Conservation (phyloP, 2,888 invertebrate species). For the Bombylius major region DNA sequence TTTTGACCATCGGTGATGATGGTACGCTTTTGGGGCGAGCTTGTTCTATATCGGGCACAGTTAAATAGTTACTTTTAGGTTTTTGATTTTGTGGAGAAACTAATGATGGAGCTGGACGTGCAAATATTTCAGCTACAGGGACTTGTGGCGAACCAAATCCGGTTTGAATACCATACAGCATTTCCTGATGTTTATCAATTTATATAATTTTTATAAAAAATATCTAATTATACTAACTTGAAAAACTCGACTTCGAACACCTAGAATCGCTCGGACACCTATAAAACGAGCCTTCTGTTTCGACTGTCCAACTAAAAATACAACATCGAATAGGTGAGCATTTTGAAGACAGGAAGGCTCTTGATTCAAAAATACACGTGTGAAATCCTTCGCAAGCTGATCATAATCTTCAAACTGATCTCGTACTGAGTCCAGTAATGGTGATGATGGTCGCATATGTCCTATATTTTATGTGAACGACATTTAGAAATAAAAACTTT, state of each 20-base stretch:
- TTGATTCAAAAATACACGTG: constrained; percentile 73
- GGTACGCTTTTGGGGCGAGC: constrained; percentile 83
- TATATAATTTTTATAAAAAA: background rate
- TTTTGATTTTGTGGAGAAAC: constrained; percentile 76
- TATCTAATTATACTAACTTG: constrained; percentile 20
- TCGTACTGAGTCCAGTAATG: constrained; percentile 79
- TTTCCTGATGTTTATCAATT: constrained; percentile 48
- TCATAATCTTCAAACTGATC: constrained; percentile 93
- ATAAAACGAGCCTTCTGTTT: constrained; percentile 85
- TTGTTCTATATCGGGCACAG: constrained; percentile 81
- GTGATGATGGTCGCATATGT: constrained; percentile 88
- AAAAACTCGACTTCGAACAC: constrained; percentile 71
- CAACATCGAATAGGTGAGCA: constrained; percentile 77
- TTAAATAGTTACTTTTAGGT: constrained; percentile 82
- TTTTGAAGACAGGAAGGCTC: constrained; percentile 66
- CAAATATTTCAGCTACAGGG: constrained; percentile 76
- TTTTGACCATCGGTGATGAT: constrained; percentile 85
- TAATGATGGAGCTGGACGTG: constrained; percentile 74
- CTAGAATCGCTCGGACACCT: constrained; percentile 81
- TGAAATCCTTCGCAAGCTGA: constrained; percentile 85
- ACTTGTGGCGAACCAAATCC: constrained; percentile 90
- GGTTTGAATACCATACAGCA: constrained; percentile 88
- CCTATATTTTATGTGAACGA: constrained; percentile 27
- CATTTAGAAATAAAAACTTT: background rate
- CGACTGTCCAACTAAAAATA: constrained; percentile 81